phyloP scores from a whole-genome alignment of 2,888 invertebrate genomes.

The Macrostomum cliftonense region DNA sequence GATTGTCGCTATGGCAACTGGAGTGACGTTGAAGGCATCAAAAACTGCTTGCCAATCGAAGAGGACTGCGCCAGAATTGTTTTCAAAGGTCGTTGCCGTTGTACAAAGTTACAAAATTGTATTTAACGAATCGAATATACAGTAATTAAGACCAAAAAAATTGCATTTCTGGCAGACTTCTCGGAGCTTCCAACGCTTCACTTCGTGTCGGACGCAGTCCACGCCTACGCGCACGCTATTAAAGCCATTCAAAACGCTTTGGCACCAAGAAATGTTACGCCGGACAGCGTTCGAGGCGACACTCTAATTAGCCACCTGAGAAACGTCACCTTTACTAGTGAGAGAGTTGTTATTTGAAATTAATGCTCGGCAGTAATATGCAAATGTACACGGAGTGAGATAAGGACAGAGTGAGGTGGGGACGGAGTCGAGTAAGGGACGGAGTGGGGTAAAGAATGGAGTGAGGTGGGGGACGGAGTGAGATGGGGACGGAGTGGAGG shows the following conservation, averaged over 20 bases:
- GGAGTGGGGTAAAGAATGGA: no score
- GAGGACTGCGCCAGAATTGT: not conserved
- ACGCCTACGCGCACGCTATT: conserved; percentile 18
- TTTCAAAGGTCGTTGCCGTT: not conserved
- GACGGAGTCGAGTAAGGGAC: no score
- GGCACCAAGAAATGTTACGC: conserved; percentile 6
- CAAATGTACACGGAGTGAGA: no score
- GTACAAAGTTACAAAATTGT: no score
- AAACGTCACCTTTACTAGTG: conserved; percentile 14
- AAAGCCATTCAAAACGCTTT: not conserved
- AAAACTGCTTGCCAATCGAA: not conserved
- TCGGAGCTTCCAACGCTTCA: not conserved
- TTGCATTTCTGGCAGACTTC: conserved; percentile 3
- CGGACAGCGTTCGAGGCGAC: conserved; percentile 16
- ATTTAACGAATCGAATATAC: no score
- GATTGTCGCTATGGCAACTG: not conserved
- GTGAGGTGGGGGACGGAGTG: no score
- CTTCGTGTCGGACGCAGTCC: conserved; percentile 16
- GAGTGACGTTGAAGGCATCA: not conserved
- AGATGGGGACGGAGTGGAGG: no score
- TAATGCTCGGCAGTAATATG: no score
- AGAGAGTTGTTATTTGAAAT: no score
- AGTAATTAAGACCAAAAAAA: no score
- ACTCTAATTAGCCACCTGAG: conserved; percentile 16
- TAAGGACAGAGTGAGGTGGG: not conserved